These are phyloP conservation scores for Nymphalis c-album DNA, from an alignment of 2,888 invertebrate species.

Conservation along the genomic window DNA sequence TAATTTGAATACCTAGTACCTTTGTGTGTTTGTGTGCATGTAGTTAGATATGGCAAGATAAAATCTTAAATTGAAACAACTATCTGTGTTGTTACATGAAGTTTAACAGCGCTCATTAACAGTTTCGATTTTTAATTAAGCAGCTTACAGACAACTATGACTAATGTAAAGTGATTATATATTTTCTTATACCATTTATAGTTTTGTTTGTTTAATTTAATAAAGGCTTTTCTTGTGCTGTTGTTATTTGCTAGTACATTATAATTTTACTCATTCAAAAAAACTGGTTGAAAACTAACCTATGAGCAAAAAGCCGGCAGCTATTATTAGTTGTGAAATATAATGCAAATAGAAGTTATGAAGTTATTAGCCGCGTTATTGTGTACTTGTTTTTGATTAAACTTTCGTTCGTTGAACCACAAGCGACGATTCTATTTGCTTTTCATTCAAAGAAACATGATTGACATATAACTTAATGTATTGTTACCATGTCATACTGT, in stretches of 20 bases:
- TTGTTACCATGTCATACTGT: not conserved
- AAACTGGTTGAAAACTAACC: no score
- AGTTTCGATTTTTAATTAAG: constrained; percentile 9
- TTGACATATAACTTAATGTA: constrained; percentile 18
- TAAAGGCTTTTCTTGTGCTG: no score
- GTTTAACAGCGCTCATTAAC: constrained; percentile 4
- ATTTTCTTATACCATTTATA: no score
- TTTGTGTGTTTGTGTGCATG: no score
- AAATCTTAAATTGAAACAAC: not conserved
- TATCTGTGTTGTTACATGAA: not conserved
- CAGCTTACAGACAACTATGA: constrained; percentile 4
- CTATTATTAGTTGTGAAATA: not conserved
- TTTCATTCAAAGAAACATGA: constrained; percentile 1
- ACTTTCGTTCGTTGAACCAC: not conserved
- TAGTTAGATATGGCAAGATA: not conserved
- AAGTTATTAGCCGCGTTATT: constrained; percentile 7
- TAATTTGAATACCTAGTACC: not conserved
- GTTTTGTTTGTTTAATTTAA: no score
- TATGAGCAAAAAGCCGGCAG: not conserved
- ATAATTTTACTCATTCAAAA: no score
- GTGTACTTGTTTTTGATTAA: constrained; percentile 5
- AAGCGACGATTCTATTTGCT: constrained; percentile 6
- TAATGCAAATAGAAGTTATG: not conserved
- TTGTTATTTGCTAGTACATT: no score
- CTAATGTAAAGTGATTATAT: not conserved